Conservation (phyloP, 2,113 vertebrate species). For the Macheiramphus alcinus region DNA sequence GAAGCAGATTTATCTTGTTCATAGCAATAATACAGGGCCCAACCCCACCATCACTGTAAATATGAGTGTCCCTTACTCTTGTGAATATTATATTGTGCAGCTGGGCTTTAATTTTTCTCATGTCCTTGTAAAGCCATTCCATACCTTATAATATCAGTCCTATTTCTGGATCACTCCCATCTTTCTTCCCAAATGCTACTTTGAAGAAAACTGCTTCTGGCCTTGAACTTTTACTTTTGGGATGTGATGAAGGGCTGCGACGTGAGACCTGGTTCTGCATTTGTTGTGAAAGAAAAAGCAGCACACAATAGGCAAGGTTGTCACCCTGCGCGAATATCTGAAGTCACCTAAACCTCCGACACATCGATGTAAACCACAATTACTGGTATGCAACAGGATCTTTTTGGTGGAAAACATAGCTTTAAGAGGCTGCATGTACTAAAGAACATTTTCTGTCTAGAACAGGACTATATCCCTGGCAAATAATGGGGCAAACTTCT, state of each 20-base stretch:
- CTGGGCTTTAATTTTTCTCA: background rate
- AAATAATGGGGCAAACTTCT: background rate
- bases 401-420: background rate
- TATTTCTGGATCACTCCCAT: background rate
- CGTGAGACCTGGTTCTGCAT: background rate
- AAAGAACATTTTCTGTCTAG: background rate
- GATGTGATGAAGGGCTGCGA: background rate
- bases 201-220: background rate
- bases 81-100: background rate
- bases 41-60: background rate
- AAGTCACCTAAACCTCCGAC: background rate
- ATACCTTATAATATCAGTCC: background rate
- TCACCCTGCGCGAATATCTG: rapidly evolving
- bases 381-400: background rate
- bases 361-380: background rate
- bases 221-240: background rate
- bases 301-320: background rate
- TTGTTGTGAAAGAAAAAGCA: background rate
- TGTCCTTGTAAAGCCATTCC: background rate
- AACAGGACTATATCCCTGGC: background rate
- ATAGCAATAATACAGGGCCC: background rate
- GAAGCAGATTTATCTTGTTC: background rate
- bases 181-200: background rate
- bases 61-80: background rate
- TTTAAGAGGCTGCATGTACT: background rate